Percentiles rank a stretch among this genome's conserved stretches.
Conservation (phyloP, 2,113 vertebrate species). For the Loxodonta africana region DNA sequence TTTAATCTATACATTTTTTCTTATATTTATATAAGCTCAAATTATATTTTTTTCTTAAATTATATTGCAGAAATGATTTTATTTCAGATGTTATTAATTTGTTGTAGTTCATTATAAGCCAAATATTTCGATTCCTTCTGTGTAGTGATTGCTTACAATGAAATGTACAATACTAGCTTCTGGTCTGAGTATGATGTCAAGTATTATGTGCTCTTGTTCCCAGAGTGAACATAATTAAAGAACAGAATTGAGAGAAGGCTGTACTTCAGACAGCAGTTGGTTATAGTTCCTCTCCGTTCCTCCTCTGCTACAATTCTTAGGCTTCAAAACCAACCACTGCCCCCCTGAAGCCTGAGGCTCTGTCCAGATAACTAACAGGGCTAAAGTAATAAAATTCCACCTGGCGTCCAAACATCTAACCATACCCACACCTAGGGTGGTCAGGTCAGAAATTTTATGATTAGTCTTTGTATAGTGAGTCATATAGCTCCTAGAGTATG, state of each 20-base stretch:
- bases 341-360: no score
- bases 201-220: neutral
- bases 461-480: no score
- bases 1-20: neutral
- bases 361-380: no score
- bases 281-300: no score
- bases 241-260: neutral
- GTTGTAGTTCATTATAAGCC: neutral
- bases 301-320: no score
- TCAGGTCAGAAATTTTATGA: no score
- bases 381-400: no score
- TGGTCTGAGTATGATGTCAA: neutral
- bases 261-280: no score
- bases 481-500: no score
- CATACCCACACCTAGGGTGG: no score
- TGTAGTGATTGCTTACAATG: neutral
- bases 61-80: conserved; percentile 21
- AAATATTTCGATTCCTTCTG: neutral
- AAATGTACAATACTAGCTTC: conserved; percentile 23
- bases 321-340: no score
- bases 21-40: neutral
- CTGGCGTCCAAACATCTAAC: no score
- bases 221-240: neutral
- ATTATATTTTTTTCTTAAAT: conserved; percentile 53
- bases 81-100: neutral